Percentiles rank a stretch among this genome's conserved stretches.
These are phyloP conservation scores for Poecilia wingei DNA, from an alignment of 2,797 vertebrate genomes.

Conservation along the genomic window DNA sequence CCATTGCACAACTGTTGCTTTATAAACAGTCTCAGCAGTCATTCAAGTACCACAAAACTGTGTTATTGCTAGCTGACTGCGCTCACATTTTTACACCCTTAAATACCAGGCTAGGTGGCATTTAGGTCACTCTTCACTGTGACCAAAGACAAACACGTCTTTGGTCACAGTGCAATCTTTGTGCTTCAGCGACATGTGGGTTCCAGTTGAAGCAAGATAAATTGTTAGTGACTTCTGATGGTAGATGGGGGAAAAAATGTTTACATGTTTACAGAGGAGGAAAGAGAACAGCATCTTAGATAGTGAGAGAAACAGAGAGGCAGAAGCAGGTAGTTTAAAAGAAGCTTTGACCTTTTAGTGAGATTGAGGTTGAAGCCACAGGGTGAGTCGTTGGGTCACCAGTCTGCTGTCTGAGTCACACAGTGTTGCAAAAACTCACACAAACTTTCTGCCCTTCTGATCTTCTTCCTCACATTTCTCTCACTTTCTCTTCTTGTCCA, in stretches of 20 bases:
- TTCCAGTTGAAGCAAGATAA: constrained; percentile 34
- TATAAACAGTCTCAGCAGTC: constrained; percentile 29
- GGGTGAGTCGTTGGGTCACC: constrained; percentile 40
- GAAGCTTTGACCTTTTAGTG: constrained; percentile 56
- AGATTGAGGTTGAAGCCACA: constrained; percentile 29
- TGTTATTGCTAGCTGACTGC: constrained; percentile 36
- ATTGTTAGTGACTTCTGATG: constrained; percentile 21
- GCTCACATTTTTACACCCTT: constrained; percentile 44
- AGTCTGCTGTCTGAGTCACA: constrained; percentile 33
- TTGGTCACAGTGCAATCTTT: constrained; percentile 39
- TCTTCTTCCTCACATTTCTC: constrained; percentile 24
- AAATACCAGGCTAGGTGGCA: constrained; percentile 42
- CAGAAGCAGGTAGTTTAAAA: constrained; percentile 42
- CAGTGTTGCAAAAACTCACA: constrained; percentile 24
- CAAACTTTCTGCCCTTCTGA: constrained; percentile 42
- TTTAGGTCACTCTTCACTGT: constrained; percentile 42
- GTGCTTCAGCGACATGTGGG: constrained; percentile 54
- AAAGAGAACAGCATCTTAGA: constrained; percentile 8
- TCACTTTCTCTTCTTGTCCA: constrained; percentile 26
- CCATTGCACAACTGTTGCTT: constrained; percentile 20
- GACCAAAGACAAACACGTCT: background rate
- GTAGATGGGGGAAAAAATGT: constrained; percentile 33
- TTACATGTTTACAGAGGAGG: constrained; percentile 8
- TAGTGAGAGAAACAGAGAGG: constrained; percentile 16
- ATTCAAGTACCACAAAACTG: constrained; percentile 25